Conservation (phyloP, 2,797 vertebrate species). For the Lepus townsendii region DNA sequence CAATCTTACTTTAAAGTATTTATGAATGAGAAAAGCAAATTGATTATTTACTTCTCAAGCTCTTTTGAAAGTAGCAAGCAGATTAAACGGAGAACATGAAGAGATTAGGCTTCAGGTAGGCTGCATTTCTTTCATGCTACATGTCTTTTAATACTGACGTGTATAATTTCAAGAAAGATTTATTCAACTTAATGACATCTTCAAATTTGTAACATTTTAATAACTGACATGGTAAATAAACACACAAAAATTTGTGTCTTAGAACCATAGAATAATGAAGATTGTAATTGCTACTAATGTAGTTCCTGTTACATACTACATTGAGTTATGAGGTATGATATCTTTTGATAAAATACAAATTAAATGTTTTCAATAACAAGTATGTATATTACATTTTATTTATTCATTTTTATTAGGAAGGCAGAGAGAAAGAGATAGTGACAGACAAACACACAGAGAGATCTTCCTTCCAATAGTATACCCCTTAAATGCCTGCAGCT, state of each 20-base stretch:
- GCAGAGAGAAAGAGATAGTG: no score
- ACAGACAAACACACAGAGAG: no score
- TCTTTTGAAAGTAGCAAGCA: neutral
- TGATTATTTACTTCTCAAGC: slow-evolving; percentile 14
- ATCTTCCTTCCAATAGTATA: no score
- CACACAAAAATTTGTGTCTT: neutral
- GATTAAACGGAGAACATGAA: slow-evolving; percentile 27
- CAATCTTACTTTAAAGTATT: slow-evolving; percentile 29
- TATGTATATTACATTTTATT: no score
- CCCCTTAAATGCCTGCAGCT: no score
- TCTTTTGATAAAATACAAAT: neutral
- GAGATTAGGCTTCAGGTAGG: neutral
- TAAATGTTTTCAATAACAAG: neutral
- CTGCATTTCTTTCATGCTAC: neutral
- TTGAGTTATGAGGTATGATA: neutral
- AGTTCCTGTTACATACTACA: neutral
- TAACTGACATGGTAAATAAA: neutral
- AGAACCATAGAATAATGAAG: neutral
- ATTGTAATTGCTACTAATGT: neutral
- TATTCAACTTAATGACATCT: neutral
- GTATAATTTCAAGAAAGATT: neutral
- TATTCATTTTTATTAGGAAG: neutral
- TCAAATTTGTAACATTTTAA: neutral
- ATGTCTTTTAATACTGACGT: neutral
- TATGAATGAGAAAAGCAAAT: slow-evolving; percentile 45